Conservation (phyloP, 2,797 vertebrate species). For the Lindbergichthys nudifrons region DNA sequence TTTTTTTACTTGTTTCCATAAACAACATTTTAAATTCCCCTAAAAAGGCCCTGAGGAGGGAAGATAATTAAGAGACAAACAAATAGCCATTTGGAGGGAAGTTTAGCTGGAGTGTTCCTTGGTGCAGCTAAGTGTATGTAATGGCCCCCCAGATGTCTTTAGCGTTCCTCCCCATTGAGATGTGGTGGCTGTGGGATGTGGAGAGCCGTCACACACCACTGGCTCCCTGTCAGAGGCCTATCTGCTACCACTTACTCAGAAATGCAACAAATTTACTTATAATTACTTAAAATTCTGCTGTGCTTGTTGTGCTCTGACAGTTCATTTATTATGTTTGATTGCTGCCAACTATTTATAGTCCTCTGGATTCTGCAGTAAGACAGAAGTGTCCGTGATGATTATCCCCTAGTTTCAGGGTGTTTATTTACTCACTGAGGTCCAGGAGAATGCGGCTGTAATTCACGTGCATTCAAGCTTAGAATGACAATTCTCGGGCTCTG, state of each 20-base stretch:
- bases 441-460: slow-evolving; percentile 76
- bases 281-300: slow-evolving; percentile 84
- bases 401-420: slow-evolving; percentile 73
- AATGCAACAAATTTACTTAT: slow-evolving; percentile 85
- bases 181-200: slow-evolving; percentile 61
- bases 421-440: slow-evolving; percentile 81
- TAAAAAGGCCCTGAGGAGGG: slow-evolving; percentile 34
- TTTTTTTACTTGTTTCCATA: slow-evolving; percentile 50
- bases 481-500: slow-evolving; percentile 61
- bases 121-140: slow-evolving; percentile 71
- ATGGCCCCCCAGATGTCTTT: slow-evolving; percentile 73
- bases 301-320: slow-evolving; percentile 84
- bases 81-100: slow-evolving; percentile 44
- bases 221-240: slow-evolving; percentile 72
- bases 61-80: slow-evolving; percentile 52
- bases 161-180: slow-evolving; percentile 63
- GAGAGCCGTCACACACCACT: slow-evolving; percentile 70
- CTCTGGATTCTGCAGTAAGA: slow-evolving; percentile 68
- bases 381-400: slow-evolving; percentile 76
- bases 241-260: slow-evolving; percentile 90
- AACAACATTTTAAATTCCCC: slow-evolving; percentile 46
- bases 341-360: slow-evolving; percentile 83
- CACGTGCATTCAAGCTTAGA: slow-evolving; percentile 68
- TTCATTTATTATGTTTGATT: slow-evolving; percentile 90
- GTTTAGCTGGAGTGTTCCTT: slow-evolving; percentile 62